phyloP scores from a whole-genome alignment of 2,113 vertebrate species.

The Manacus vitellinus region DNA sequence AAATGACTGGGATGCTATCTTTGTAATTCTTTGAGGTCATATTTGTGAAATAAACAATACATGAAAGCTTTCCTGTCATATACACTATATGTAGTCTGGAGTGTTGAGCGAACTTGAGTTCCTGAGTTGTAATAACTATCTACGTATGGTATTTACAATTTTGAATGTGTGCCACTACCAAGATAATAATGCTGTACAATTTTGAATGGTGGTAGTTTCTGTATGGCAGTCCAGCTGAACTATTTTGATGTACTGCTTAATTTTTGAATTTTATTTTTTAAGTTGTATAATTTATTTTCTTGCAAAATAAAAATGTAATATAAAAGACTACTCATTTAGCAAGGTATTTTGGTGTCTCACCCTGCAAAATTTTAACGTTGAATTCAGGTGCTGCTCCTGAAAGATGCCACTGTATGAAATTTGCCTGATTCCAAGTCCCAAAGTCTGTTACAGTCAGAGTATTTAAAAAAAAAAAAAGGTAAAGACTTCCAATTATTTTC shows the following conservation, averaged over 20 bases:
- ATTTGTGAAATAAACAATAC: conserved; percentile 74
- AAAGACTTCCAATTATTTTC: not conserved
- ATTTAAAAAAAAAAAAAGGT: not conserved
- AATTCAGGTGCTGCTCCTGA: not conserved
- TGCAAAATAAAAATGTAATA: conserved; percentile 91
- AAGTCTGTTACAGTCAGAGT: not conserved
- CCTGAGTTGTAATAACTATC: conserved; percentile 77
- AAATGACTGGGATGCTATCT: conserved; percentile 75
- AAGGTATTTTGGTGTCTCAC: conserved; percentile 63
- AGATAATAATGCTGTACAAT: conserved; percentile 76
- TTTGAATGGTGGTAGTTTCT: conserved; percentile 82
- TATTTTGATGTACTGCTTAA: conserved; percentile 87
- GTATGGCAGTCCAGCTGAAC: conserved; percentile 80
- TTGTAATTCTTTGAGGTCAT: conserved; percentile 72
- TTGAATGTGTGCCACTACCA: conserved; percentile 83
- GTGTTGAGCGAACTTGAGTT: conserved; percentile 77
- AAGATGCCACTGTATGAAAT: not conserved
- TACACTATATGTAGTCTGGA: conserved; percentile 78
- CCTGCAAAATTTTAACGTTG: not conserved
- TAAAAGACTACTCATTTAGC: conserved; percentile 73
- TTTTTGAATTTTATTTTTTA: conserved; percentile 86
- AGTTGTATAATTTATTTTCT: conserved; percentile 95
- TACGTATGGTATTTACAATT: conserved; percentile 73
- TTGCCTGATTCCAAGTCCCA: not conserved
- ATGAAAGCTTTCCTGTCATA: conserved; percentile 75